phyloP scores from a whole-genome alignment of 2,113 vertebrate genomes.

The Candoia aspera region DNA sequence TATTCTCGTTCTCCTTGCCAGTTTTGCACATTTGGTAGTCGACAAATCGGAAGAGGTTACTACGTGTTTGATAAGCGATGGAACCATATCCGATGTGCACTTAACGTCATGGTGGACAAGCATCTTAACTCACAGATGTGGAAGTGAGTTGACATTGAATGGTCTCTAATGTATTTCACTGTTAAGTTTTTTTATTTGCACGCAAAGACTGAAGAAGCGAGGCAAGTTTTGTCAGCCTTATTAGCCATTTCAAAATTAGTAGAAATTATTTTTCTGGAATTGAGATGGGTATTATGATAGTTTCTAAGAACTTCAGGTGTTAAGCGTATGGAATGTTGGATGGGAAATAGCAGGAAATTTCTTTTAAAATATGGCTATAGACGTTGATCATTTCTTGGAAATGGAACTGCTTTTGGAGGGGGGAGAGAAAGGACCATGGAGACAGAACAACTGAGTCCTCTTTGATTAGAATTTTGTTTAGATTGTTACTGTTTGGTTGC shows the following conservation, averaged over 20 bases:
- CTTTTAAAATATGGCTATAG: neutral
- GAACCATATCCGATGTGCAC: conserved; percentile 90
- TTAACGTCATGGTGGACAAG: conserved; percentile 96
- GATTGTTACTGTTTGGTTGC: neutral
- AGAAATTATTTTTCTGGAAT: neutral
- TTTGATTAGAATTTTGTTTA: neutral
- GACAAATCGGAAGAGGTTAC: conserved; percentile 91
- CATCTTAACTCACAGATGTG: conserved; percentile 97
- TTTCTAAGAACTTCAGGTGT: neutral
- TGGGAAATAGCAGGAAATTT: neutral
- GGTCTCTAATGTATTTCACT: neutral
- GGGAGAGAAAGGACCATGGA: neutral
- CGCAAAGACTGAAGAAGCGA: neutral
- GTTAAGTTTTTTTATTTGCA: neutral
- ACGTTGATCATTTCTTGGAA: neutral
- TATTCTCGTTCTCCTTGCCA: conserved; percentile 68
- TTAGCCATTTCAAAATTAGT: neutral
- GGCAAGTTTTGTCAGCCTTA: neutral
- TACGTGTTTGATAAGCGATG: conserved; percentile 94
- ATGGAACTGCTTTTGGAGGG: neutral
- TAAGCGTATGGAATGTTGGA: neutral
- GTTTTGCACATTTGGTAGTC: conserved; percentile 98
- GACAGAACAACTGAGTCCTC: neutral
- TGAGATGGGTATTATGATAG: neutral
- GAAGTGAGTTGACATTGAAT: conserved; percentile 84